These are phyloP conservation scores for Casuarius casuarius DNA, from an alignment of 2,113 vertebrate genomes.

Conservation along the genomic window DNA sequence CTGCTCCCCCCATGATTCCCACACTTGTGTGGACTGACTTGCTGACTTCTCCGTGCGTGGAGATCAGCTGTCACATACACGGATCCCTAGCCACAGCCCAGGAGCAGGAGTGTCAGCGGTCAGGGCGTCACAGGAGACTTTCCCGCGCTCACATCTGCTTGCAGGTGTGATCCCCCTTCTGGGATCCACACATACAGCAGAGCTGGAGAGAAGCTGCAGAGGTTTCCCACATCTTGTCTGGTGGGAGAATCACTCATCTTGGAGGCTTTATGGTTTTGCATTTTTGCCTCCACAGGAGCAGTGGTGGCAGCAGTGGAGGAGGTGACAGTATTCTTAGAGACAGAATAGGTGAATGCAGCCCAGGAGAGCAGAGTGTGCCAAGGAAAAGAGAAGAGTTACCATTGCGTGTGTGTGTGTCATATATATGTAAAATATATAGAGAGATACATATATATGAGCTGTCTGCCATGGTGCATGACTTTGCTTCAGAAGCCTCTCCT, in stretches of 20 bases:
- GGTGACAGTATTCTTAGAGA: neutral
- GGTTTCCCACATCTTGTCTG: neutral
- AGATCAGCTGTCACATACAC: neutral
- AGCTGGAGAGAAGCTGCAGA: neutral
- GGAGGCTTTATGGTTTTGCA: neutral
- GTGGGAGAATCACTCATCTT: neutral
- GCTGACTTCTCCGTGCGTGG: neutral
- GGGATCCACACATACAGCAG: neutral
- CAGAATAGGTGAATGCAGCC: neutral
- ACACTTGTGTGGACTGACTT: neutral
- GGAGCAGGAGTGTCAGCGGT: rapidly evolving
- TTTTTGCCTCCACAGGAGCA: neutral
- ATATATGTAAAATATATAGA: neutral
- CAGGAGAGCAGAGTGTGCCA: neutral
- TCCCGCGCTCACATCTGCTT: neutral
- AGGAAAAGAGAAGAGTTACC: neutral
- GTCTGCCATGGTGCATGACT: conserved; percentile 23
- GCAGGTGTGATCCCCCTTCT: neutral
- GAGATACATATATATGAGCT: neutral
- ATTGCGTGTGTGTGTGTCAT: neutral
- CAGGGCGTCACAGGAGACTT: neutral
- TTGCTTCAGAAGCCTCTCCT: conserved; percentile 51
- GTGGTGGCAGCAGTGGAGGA: neutral
- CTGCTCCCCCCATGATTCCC: neutral
- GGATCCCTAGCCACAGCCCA: neutral